phyloP scores from a whole-genome alignment of 2,113 vertebrate genomes.

The Glaucomys volans region DNA sequence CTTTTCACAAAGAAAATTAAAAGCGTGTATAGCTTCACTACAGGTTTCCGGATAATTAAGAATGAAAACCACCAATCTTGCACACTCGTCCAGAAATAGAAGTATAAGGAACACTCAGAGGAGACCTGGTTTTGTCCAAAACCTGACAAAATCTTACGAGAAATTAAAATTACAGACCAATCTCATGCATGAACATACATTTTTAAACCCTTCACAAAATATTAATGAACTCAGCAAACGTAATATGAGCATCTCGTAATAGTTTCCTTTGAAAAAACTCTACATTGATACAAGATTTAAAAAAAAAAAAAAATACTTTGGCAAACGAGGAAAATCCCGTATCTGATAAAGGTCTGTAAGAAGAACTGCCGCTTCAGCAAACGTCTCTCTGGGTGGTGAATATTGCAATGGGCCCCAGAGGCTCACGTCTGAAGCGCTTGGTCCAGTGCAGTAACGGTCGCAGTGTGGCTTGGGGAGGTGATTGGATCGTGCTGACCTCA shows the following conservation, averaged over 20 bases:
- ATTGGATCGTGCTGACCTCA: too few relatives aligned
- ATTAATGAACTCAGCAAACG: background rate
- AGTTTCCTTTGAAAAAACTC: background rate
- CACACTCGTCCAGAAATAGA: background rate
- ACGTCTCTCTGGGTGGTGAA: background rate
- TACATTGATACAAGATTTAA: background rate
- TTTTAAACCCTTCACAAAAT: background rate
- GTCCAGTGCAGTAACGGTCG: too few relatives aligned
- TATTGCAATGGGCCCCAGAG: too few relatives aligned
- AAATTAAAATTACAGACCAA: background rate
- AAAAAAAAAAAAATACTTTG: background rate
- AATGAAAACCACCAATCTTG: background rate
- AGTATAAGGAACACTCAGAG: background rate
- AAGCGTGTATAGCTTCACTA: constrained; percentile 10
- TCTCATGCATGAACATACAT: background rate
- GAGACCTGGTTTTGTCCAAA: background rate
- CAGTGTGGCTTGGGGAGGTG: too few relatives aligned
- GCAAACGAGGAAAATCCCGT: background rate
- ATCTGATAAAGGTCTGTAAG: background rate
- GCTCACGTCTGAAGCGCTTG: too few relatives aligned
- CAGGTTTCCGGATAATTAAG: constrained; percentile 39
- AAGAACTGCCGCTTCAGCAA: background rate
- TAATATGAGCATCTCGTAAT: background rate
- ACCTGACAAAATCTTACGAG: background rate
- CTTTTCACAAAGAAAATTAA: constrained; percentile 1